Evolutionary conservation across 2,113 vertebrate species (phyloP).

Genomic region (Elephas maximus): DNA sequence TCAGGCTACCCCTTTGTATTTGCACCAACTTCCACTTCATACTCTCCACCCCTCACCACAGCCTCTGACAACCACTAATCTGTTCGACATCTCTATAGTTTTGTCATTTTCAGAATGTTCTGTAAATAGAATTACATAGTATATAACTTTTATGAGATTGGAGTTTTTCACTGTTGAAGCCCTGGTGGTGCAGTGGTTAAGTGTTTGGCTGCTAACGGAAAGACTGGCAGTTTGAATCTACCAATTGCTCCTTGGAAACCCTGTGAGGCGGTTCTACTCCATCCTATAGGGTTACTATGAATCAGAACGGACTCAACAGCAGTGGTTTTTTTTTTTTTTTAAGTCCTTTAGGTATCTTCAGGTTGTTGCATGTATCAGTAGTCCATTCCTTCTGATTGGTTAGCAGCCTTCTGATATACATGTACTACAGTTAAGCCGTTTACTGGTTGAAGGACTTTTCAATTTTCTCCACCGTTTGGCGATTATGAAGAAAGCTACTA

Average conservation of each 20-base stretch:
- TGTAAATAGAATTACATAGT: background rate
- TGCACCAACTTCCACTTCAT: background rate
- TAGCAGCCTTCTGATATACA: background rate
- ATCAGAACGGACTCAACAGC: no score
- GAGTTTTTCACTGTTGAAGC: background rate
- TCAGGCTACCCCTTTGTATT: background rate
- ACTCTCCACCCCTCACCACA: background rate
- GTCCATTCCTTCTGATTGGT: background rate
- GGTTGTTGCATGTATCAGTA: background rate
- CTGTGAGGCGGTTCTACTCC: no score
- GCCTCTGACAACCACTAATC: background rate
- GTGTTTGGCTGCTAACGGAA: no score
- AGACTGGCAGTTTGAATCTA: no score
- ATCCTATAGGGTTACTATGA: no score
- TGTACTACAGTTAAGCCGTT: background rate
- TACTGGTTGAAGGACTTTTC: background rate
- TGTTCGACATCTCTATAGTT: no score
- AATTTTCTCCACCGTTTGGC: background rate
- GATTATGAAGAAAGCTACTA: background rate
- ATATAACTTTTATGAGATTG: background rate
- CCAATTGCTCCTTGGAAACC: no score
- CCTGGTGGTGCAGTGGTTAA: no score
- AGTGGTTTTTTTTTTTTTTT: background rate
- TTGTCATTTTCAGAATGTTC: slow-evolving; percentile 19
- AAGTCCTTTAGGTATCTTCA: background rate